Evolutionary conservation across 2,888 invertebrate species (phyloP).

Genomic region (Pheosia tremula): DNA sequence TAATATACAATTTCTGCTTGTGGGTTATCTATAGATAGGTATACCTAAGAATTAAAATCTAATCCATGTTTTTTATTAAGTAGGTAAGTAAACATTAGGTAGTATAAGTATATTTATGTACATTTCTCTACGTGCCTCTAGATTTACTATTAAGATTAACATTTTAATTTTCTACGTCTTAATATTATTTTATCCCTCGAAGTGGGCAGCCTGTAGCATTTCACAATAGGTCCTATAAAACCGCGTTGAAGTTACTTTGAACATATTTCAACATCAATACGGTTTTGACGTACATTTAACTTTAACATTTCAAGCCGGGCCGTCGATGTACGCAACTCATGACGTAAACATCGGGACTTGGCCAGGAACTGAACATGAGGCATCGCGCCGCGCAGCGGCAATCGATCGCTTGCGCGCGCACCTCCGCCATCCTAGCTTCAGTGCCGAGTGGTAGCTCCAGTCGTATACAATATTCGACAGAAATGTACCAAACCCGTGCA

Average conservation of each 20-base stretch:
- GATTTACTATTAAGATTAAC: not conserved
- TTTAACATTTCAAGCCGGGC: constrained; percentile 54
- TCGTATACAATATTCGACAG: constrained; percentile 73
- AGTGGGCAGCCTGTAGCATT: constrained; percentile 9
- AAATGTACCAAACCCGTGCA: constrained; percentile 76
- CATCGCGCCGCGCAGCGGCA: constrained; percentile 72
- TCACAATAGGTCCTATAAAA: constrained; percentile 19
- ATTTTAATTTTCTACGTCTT: not conserved
- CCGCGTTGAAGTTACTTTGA: constrained; percentile 20
- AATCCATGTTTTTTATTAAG: too few relatives aligned
- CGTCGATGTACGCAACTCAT: constrained; percentile 80
- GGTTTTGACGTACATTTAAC: constrained; percentile 52
- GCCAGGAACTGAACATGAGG: constrained; percentile 63
- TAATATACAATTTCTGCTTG: too few relatives aligned
- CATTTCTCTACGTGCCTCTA: too few relatives aligned
- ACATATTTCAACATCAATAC: constrained; percentile 25
- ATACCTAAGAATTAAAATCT: too few relatives aligned
- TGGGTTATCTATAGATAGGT: too few relatives aligned
- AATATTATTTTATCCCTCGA: not conserved
- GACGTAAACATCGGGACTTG: constrained; percentile 77
- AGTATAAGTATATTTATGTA: too few relatives aligned
- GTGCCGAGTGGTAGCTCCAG: constrained; percentile 63
- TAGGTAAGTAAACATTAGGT: too few relatives aligned
- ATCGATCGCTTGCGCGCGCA: constrained; percentile 83
- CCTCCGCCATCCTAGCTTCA: constrained; percentile 67